phyloP scores from a whole-genome alignment of 1,140 invertebrate genomes.

The Brachionus manjavacas region DNA sequence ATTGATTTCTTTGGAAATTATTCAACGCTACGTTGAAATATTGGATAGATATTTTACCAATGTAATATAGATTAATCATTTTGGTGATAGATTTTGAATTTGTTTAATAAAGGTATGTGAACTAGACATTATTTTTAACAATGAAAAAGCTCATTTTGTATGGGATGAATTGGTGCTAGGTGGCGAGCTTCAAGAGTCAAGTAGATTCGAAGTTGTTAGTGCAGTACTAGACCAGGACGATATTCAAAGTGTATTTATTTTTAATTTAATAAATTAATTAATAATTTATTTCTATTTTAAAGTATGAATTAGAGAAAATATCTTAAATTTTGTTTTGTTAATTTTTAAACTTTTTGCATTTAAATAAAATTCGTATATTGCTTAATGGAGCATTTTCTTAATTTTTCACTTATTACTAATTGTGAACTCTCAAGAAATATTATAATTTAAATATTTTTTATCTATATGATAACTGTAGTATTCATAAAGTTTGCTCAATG shows the following conservation, averaged over 20 bases:
- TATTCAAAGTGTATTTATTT: background rate
- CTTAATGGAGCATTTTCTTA: background rate
- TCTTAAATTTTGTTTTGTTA: constrained; percentile 23
- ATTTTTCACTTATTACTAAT: background rate
- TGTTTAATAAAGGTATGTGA: constrained; percentile 45
- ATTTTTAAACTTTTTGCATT: background rate
- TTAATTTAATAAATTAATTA: background rate
- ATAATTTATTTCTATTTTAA: background rate
- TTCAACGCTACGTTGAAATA: constrained; percentile 46
- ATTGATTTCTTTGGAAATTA: constrained; percentile 46
- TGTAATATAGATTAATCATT: constrained; percentile 33
- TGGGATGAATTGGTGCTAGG: constrained; percentile 45
- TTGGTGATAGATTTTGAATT: background rate
- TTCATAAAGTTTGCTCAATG: constrained; percentile 1
- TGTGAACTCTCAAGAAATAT: background rate
- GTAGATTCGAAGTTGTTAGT: background rate
- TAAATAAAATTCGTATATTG: background rate
- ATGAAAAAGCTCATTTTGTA: constrained; percentile 47
- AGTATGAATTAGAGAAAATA: background rate
- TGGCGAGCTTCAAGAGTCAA: constrained; percentile 45
- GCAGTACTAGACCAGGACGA: constrained; percentile 34
- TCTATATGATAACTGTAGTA: background rate
- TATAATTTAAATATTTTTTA: background rate
- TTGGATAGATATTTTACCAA: constrained; percentile 46
- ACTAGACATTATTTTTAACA: constrained; percentile 47